Conservation (phyloP, 1,140 invertebrate species). For the Drosophila repleta region DNA sequence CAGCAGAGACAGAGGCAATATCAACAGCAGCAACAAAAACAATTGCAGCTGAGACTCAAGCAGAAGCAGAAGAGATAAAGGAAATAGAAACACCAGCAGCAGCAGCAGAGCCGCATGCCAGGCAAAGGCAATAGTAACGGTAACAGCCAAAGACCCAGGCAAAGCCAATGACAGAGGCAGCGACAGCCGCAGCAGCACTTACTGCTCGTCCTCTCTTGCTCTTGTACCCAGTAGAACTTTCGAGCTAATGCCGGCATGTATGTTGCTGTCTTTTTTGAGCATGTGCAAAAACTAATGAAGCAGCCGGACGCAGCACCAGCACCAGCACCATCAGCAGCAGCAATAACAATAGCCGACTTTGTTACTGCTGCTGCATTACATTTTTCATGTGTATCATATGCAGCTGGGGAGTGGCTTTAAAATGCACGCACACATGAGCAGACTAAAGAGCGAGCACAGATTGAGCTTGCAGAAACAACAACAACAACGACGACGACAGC, state of each 20-base stretch:
- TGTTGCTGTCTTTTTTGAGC: slow-evolving; percentile 9
- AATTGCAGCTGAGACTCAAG: too few species aligned
- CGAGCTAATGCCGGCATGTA: slow-evolving; percentile 50
- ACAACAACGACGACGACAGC: not conserved
- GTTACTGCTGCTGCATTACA: slow-evolving; percentile 31
- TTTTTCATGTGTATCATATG: slow-evolving; percentile 39
- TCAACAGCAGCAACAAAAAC: too few species aligned
- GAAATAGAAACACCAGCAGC: too few species aligned
- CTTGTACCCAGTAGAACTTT: not conserved
- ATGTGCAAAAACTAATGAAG: slow-evolving; percentile 55
- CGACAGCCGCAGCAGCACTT: not conserved
- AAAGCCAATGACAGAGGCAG: not conserved
- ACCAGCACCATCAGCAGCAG: slow-evolving; percentile 14
- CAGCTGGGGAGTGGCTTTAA: slow-evolving; percentile 71
- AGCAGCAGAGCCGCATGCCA: too few species aligned
- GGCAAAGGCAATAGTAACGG: too few species aligned
- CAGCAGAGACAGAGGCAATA: too few species aligned
- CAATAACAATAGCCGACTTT: slow-evolving; percentile 32
- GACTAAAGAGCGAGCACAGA: not conserved
- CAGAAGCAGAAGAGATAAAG: too few species aligned
- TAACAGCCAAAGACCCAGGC: too few species aligned
- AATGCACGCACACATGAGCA: slow-evolving; percentile 30
- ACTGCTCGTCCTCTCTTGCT: not conserved
- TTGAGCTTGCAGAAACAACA: slow-evolving; percentile 13
- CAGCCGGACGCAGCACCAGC: not conserved